Evolutionary conservation across 2,797 vertebrate genomes (phyloP).

Genomic region (Neosilurus mollespiculum): DNA sequence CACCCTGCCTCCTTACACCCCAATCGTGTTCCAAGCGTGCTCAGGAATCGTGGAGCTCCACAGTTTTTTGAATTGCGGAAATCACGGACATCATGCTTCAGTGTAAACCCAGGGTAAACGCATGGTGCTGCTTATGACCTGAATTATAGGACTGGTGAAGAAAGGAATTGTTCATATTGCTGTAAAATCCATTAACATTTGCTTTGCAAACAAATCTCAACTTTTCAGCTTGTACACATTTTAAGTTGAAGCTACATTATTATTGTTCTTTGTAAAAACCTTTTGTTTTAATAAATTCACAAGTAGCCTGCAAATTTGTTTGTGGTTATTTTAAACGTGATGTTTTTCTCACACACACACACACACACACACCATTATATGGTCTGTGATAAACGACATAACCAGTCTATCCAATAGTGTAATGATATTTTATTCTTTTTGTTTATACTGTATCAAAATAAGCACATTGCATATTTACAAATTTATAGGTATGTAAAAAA

Average conservation of each 20-base stretch:
- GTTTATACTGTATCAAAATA: constrained; percentile 76
- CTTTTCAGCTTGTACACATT: constrained; percentile 26
- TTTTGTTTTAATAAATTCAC: constrained; percentile 76
- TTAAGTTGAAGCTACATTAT: constrained; percentile 37
- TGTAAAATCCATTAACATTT: constrained; percentile 39
- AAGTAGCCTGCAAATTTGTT: constrained; percentile 59
- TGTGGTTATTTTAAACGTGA: background rate
- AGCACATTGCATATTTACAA: constrained; percentile 78
- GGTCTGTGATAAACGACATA: background rate
- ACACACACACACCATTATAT: too few species aligned
- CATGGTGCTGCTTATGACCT: background rate
- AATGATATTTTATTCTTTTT: constrained; percentile 68
- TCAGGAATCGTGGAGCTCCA: too few species aligned
- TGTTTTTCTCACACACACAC: too few species aligned
- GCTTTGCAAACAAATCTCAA: constrained; percentile 42
- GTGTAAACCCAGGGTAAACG: too few species aligned
- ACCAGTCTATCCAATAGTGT: background rate
- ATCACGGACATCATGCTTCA: too few species aligned
- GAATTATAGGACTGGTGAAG: background rate
- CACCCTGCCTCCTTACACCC: too few species aligned
- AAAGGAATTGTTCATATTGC: background rate
- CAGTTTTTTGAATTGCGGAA: too few species aligned
- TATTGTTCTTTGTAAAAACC: constrained; percentile 71
- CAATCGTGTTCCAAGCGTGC: too few species aligned
- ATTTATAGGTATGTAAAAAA: constrained; percentile 63